These are phyloP conservation scores for Sminthurides bifidus DNA, from an alignment of 1,140 invertebrate species.

Conservation along the genomic window DNA sequence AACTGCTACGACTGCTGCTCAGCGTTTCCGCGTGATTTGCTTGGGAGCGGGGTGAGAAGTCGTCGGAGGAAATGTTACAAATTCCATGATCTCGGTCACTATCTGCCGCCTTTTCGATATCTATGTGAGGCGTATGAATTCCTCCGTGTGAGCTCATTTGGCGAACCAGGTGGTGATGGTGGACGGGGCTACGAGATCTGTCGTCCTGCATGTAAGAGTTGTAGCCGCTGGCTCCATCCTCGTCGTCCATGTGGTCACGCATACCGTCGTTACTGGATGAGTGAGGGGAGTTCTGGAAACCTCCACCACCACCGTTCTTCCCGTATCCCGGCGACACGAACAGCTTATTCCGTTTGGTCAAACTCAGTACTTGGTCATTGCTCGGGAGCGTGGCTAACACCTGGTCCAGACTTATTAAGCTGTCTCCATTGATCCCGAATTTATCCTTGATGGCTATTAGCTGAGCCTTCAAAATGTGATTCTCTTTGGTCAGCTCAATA, in stretches of 20 bases:
- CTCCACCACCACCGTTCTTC: slow-evolving; percentile 3
- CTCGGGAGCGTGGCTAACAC: slow-evolving; percentile 69
- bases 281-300: slow-evolving; percentile 5
- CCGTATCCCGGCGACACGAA: neutral
- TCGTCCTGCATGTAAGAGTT: slow-evolving; percentile 17
- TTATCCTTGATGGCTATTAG: slow-evolving; percentile 84
- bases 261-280: neutral
- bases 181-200: slow-evolving; percentile 22
- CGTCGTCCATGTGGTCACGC: slow-evolving; percentile 7
- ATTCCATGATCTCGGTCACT: slow-evolving; percentile 19
- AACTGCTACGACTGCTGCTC: slow-evolving; percentile 24
- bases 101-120: slow-evolving; percentile 23
- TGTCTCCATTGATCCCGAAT: slow-evolving; percentile 77
- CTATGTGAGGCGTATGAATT: slow-evolving; percentile 18
- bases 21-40: slow-evolving; percentile 19
- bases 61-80: slow-evolving; percentile 19
- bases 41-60: slow-evolving; percentile 18
- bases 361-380: slow-evolving; percentile 65
- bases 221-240: slow-evolving; percentile 13
- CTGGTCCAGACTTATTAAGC: slow-evolving; percentile 71
- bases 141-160: slow-evolving; percentile 6
- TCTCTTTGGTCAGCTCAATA: slow-evolving; percentile 86
- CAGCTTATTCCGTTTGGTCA: slow-evolving; percentile 66
- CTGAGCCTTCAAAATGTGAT: slow-evolving; percentile 82
- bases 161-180: slow-evolving; percentile 12